Base-by-base conservation (phyloP, 2,888 invertebrate species). In the Aelia acuminata region DNA sequence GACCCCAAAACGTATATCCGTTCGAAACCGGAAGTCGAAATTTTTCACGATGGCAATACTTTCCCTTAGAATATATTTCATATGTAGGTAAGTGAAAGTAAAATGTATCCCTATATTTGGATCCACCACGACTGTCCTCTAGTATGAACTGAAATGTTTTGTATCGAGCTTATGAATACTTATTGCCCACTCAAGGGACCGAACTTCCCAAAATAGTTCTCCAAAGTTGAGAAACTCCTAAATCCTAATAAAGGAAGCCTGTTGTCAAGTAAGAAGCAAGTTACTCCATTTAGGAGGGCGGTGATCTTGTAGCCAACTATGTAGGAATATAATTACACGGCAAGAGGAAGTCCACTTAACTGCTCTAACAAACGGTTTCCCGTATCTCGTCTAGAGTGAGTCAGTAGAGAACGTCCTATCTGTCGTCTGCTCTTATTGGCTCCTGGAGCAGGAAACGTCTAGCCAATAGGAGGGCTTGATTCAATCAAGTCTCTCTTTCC, bases 331-430 rank as follows among this genome's bases (percentile, higher is more conserved):
- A 84, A 84, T 84, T 84, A 47, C n/a, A n/a, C 20, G 15, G 35
- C 18, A 26, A 84, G 49, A 84, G 49, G 84, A 49, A 48, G 84
- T 11, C 22, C 48, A n/a, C n/a, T 50, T 84, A 84, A 84, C 84
- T 84, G 15, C 10, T 11, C 84, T 84, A 84, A 84, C 48, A 84
- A n/a, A 84, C 50, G 47, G 31, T 49, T 48, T 84, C 84, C 63
- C 63, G 63, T 35, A 70, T 35, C 26, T 70, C 63, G n/a, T n/a
- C n/a, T n/a, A n/a, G n/a, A n/a, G n/a, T 70, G 63, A 31, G 63
- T 70, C 63, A 18, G 26, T 26, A 35, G 20, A 35, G 20, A 63
- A 8, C n/a, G n/a, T 63, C 31, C 31, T 15, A 11, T 70, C 26
- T 70, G 7, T 70, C 35, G 18, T 20, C 35, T 70, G 35, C 10